phyloP scores from a whole-genome alignment of 2,888 invertebrate species.

The Acanthopleura granulata region DNA sequence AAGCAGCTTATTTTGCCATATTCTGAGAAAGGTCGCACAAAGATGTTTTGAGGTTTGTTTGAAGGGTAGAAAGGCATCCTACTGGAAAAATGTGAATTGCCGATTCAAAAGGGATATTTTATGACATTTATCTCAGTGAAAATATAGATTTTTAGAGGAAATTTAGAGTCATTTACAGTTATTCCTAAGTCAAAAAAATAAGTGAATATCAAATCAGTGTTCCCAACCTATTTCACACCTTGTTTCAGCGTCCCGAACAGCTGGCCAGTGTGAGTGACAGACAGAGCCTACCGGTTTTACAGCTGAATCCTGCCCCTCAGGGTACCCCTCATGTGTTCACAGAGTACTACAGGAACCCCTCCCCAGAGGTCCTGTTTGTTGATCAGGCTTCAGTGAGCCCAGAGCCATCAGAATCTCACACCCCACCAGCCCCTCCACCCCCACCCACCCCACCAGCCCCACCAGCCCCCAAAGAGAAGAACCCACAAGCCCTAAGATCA shows the following conservation, averaged over 20 bases:
- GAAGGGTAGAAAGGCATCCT: no score
- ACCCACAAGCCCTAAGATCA: background rate
- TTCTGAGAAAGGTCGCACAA: no score
- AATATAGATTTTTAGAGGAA: no score
- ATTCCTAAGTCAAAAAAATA: no score
- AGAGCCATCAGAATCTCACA: background rate
- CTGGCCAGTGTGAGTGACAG: slow-evolving; percentile 51
- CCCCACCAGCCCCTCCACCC: background rate
- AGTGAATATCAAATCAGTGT: no score
- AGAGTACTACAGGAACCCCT: slow-evolving; percentile 36
- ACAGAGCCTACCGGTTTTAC: slow-evolving; percentile 46
- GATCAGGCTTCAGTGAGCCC: background rate
- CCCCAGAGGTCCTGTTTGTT: slow-evolving; percentile 35
- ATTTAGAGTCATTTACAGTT: no score
- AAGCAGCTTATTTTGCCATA: no score
- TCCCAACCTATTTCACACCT: no score
- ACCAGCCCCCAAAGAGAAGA: background rate
- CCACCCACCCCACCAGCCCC: slow-evolving; percentile 18
- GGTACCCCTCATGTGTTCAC: slow-evolving; percentile 19
- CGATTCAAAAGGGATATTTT: no score
- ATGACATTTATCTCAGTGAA: no score
- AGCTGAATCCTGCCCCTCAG: slow-evolving; percentile 36
- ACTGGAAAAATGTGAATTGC: no score
- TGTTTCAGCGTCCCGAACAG: slow-evolving; percentile 50
- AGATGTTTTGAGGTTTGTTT: no score